phyloP scores from a whole-genome alignment of 2,797 vertebrate species.

The Rhodeus uyekii region DNA sequence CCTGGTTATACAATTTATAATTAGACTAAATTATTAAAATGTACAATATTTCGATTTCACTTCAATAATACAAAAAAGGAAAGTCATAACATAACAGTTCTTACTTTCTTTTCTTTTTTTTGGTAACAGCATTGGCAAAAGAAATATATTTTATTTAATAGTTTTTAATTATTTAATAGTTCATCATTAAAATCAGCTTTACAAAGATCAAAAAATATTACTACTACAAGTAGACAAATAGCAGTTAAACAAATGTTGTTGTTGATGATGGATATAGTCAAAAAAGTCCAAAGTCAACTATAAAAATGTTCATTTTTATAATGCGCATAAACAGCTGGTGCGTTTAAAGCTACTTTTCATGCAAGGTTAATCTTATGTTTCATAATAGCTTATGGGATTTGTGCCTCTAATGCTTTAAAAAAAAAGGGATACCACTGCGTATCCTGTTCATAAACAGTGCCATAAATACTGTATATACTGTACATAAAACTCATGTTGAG shows the following conservation, averaged over 20 bases:
- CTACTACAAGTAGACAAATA: not conserved
- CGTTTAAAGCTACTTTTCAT: slow-evolving; percentile 1
- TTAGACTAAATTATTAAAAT: not conserved
- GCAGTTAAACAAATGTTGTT: not conserved
- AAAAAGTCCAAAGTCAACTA: not conserved
- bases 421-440: not conserved
- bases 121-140: too few relatives aligned
- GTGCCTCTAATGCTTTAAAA: not conserved
- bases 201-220: not conserved
- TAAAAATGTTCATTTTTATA: not conserved
- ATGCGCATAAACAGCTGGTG: not conserved
- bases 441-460: not conserved
- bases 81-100: too few relatives aligned
- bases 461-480: slow-evolving; percentile 23
- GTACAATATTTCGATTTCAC: not conserved
- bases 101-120: not conserved
- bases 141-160: not conserved
- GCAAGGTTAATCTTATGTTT: slow-evolving; percentile 18
- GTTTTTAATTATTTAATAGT: not conserved
- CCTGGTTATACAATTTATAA: not conserved
- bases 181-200: not conserved
- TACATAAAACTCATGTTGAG: slow-evolving; percentile 26
- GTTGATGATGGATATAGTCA: not conserved
- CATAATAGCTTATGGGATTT: slow-evolving; percentile 18
- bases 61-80: not conserved